Base-by-base conservation (phyloP, 1,140 invertebrate genomes). In the Drosophila pectinifera region DNA sequence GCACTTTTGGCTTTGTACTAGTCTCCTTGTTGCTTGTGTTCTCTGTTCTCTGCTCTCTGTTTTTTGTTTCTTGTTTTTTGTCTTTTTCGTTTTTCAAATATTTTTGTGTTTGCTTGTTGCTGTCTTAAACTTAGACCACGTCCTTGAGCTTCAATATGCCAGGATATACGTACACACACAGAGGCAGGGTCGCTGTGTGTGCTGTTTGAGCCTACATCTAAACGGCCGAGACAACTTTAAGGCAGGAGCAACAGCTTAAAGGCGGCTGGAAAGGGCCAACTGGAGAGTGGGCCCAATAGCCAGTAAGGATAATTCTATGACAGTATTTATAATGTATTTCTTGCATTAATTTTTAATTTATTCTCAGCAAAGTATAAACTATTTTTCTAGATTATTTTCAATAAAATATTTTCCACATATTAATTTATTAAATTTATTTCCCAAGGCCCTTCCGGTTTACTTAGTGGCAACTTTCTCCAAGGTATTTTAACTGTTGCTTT, bases 121-220 rank as follows among this genome's bases (percentile, higher is more conserved):
- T 65, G 59, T 75, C 73, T 76, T 76, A 76, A 75, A 55, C 69
- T 73, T 69, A 78, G 64, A 59, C 64, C 76, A 84, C 57, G 81
- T 86, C 81, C 81, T 85, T 85, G 81, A 85, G 81, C 81, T 85
- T 85, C 82, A 86, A 69, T 69, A 54, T 69, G 62, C 58, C 58
- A 74, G 53, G 46, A 39, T 64, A 34, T 31, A 46, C 48, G 8
- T 45, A 10, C 18, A 36, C 31, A 13, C 28, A 51, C 26, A 18
- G 11, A 13, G 49, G 14, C n/a, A 22, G 13, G 43, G 53, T 58
- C 26, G 42, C 38, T 67, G 54, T 58, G 53, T 58, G 38, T 62
- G 34, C 4, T 62, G 20, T 45, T 53, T 64, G 64, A 51, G 63
- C 61, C 64, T 68, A 68, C 31, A 22, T 49, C 58, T 49, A 63